Percentiles rank a stretch among this genome's conserved stretches.
Conservation (phyloP, 2,888 invertebrate species). For the Metellina segmentata region DNA sequence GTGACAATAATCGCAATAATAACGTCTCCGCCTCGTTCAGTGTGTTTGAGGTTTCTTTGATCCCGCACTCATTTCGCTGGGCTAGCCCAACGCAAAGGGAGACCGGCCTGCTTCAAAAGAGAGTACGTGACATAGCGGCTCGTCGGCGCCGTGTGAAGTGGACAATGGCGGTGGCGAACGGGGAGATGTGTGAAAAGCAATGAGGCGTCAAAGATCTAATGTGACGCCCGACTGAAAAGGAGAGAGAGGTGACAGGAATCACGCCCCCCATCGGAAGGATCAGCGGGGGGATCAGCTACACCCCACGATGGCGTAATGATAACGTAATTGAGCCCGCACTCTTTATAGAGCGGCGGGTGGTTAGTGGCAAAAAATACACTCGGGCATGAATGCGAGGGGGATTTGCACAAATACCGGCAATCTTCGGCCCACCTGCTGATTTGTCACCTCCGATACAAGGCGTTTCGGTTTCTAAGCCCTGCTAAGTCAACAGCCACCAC, state of each 20-base stretch:
- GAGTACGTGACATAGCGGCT: conserved; percentile 58
- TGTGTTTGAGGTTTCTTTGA: conserved; percentile 27
- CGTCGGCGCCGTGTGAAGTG: conserved; percentile 72
- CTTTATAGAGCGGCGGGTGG: neutral
- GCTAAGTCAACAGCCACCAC: conserved; percentile 34
- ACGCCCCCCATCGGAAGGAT: conserved; percentile 39
- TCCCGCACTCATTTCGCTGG: neutral
- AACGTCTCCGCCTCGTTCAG: neutral
- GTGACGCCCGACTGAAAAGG: conserved; percentile 63
- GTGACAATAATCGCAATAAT: conserved; percentile 28
- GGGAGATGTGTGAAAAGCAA: conserved; percentile 55
- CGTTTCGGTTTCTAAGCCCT: neutral
- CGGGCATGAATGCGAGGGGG: neutral
- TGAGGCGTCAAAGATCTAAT: conserved; percentile 71
- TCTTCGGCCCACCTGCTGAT: conserved; percentile 46
- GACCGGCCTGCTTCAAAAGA: neutral
- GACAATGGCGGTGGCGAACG: conserved; percentile 67
- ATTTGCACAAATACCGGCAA: conserved; percentile 42
- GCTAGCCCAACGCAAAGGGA: neutral
- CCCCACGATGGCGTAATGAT: conserved; percentile 72
- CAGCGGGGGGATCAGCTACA: conserved; percentile 11
- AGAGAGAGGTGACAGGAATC: conserved; percentile 56
- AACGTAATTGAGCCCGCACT: conserved; percentile 73
- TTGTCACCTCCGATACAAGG: conserved; percentile 40
- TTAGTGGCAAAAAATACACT: neutral